These are phyloP conservation scores for Xenopus laevis DNA, from an alignment of 2,113 vertebrate species.

Conservation along the genomic window DNA sequence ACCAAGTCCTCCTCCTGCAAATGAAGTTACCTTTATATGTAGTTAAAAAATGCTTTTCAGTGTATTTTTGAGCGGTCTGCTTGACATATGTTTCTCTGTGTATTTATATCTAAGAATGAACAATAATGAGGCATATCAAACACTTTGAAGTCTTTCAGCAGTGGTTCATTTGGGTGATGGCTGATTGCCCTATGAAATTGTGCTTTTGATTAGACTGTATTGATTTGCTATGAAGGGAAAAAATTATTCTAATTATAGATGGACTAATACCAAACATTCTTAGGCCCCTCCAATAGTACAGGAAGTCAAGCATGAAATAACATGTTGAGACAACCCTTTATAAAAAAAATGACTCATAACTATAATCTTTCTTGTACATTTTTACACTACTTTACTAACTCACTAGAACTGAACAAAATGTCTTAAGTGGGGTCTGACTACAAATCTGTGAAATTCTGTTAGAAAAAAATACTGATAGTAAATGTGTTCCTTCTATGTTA, in stretches of 20 bases:
- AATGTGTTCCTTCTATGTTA: neutral
- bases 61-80: neutral
- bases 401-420: no score
- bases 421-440: no score
- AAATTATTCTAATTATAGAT: conserved; percentile 26
- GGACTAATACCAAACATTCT: conserved; percentile 12
- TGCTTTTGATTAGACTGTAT: conserved; percentile 31
- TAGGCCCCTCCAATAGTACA: conserved; percentile 32
- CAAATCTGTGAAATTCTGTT: no score
- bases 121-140: no score
- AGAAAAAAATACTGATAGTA: no score
- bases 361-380: no score
- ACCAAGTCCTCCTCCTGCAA: no score
- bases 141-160: conserved; percentile 23
- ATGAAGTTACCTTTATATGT: no score
- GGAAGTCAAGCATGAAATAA: conserved; percentile 27
- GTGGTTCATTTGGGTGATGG: neutral
- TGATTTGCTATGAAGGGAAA: conserved; percentile 18
- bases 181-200: conserved; percentile 5
- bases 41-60: no score
- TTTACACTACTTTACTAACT: no score
- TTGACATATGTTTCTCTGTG: conserved; percentile 26
- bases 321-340: conserved; percentile 5
- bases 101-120: neutral
- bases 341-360: neutral